Conservation (phyloP, 2,888 invertebrate species). For the Orthosia incerta region DNA sequence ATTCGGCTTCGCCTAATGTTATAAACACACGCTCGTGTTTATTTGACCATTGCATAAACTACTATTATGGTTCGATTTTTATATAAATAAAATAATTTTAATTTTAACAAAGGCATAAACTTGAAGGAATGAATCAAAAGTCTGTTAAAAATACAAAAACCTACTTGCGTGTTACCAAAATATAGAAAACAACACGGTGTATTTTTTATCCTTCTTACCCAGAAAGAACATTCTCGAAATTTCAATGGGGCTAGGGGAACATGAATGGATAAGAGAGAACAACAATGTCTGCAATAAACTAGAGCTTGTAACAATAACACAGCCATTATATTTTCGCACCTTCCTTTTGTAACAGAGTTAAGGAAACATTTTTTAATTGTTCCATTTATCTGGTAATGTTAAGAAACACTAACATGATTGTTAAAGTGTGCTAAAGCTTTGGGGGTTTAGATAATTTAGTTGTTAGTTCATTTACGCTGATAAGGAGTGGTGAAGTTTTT, state of each 20-base stretch:
- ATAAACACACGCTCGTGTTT: no score
- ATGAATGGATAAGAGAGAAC: slow-evolving; percentile 63
- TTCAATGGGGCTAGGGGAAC: slow-evolving; percentile 55
- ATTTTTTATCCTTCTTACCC: slow-evolving; percentile 20
- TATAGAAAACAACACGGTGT: neutral
- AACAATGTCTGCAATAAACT: slow-evolving; percentile 43
- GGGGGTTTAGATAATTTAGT: neutral
- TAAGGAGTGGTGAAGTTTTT: slow-evolving; percentile 18
- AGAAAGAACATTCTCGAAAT: slow-evolving; percentile 36
- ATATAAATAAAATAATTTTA: no score
- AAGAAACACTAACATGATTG: neutral
- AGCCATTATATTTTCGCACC: slow-evolving; percentile 62
- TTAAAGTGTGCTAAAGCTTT: neutral
- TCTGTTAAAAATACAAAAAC: neutral
- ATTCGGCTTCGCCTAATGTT: no score
- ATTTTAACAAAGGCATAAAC: neutral
- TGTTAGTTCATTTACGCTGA: neutral
- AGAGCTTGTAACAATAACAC: slow-evolving; percentile 48
- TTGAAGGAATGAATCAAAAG: neutral
- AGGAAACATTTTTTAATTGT: slow-evolving; percentile 46
- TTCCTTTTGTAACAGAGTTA: slow-evolving; percentile 55
- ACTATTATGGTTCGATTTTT: no score
- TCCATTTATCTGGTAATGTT: slow-evolving; percentile 23
- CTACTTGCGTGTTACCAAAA: neutral
- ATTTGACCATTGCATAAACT: no score